Evolutionary conservation across 2,888 invertebrate species (phyloP), one percentile per base, ranked within the genome.

Genomic region (Plagiodera versicolora): DNA sequence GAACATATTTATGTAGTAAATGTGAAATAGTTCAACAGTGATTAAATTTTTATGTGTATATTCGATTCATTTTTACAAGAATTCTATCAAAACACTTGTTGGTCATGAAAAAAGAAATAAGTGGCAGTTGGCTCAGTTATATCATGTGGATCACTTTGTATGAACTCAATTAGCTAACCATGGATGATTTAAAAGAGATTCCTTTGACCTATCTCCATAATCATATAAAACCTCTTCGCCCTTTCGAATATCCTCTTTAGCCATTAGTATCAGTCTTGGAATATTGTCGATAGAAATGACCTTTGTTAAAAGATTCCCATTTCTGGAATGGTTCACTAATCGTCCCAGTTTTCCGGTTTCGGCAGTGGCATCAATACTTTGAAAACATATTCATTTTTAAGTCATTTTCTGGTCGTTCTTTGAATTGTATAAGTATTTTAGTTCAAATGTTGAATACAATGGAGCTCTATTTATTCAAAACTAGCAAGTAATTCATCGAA

Each of bases 181-280:
- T 14, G 98, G 98, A 82, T 98, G 95, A 79, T 94, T 89, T 69
- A 89, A 86, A 65, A 98, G 83, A 39, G 97, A 90, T 77, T 92
- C 91, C 79, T 92, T 93, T 68, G 94, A 95, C 59, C 98, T 86
- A 82, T 99, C 98, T 0, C 98, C 98, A 79, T 99, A 99, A 82
- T 99, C 98, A 80, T 99, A 99, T 14, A 92, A 88, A 61, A 99
- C 83, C 80, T 99, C 99, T 67, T 94, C 93, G 11, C 94, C 95
- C 3, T 84, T 79, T 56, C 87, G 83, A 71, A 99, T 94, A 77
- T 95, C 91, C 65, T 91, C 88, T 68, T 91, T 92, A 10, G 98
- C 97, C 47, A 96, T 85, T 67, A 98, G 83, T 67, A 96, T 91
- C 61, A 98, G 85, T 77, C 92, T 90, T 24, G 98, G 98, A 56